These are phyloP conservation scores for Halcyon senegalensis DNA, from an alignment of 2,113 vertebrate genomes.

Conservation along the genomic window DNA sequence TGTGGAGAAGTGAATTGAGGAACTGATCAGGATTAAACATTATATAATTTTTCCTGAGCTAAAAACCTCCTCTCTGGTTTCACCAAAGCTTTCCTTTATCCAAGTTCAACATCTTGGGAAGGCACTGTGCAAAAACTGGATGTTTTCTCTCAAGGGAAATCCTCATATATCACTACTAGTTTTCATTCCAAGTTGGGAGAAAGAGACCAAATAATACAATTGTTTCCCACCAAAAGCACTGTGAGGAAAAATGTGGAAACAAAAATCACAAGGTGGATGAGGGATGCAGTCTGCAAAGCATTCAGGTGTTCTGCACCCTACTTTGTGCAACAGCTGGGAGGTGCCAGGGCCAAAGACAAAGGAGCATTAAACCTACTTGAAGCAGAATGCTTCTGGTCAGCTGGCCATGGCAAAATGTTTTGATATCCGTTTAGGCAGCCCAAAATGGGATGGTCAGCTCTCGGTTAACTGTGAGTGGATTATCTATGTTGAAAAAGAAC, in stretches of 20 bases:
- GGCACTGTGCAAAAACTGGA: neutral
- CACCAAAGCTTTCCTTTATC: conserved; percentile 14
- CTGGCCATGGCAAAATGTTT: neutral
- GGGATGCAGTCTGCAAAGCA: neutral
- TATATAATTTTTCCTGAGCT: neutral
- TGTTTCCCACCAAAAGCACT: neutral
- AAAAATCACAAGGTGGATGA: neutral
- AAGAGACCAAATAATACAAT: neutral
- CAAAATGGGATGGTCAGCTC: neutral
- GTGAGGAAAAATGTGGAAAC: neutral
- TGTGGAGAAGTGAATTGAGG: neutral
- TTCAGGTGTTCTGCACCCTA: neutral
- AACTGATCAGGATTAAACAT: neutral
- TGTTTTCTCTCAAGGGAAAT: conserved; percentile 28
- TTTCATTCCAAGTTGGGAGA: neutral
- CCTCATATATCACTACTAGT: neutral
- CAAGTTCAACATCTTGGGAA: conserved; percentile 19
- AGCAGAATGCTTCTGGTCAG: neutral
- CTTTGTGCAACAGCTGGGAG: neutral
- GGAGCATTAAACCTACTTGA: neutral
- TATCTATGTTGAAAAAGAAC: neutral
- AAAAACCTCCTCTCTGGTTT: neutral
- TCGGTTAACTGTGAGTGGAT: neutral
- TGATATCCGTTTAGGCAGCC: neutral
- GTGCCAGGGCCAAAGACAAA: neutral